phyloP scores from a whole-genome alignment of 2,888 invertebrate species.

The Carabus problematicus region DNA sequence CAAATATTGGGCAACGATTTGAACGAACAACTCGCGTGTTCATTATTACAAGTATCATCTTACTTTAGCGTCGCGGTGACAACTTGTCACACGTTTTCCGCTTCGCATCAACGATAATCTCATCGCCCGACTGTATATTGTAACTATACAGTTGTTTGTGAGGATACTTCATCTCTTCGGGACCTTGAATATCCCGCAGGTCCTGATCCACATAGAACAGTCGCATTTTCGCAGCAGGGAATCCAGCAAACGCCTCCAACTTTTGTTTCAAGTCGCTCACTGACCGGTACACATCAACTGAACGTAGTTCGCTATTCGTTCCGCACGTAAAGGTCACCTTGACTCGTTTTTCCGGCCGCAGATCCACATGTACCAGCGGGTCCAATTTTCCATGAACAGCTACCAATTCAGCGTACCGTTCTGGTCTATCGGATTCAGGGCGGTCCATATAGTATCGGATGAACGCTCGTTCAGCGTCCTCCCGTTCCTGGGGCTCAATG shows the following conservation, averaged over 20 bases:
- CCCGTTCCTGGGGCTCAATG: conserved; percentile 84
- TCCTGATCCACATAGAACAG: conserved; percentile 90
- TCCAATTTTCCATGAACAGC: conserved; percentile 88
- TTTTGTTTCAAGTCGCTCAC: conserved; percentile 83
- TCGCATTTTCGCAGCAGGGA: conserved; percentile 84
- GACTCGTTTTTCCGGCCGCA: conserved; percentile 85
- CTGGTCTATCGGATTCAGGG: conserved; percentile 81
- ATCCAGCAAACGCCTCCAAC: conserved; percentile 80
- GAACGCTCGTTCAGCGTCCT: conserved; percentile 92
- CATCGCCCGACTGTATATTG: conserved; percentile 88
- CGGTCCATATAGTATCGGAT: conserved; percentile 91
- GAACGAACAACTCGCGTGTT: conserved; percentile 6
- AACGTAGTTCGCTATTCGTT: conserved; percentile 74
- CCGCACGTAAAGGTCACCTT: conserved; percentile 86
- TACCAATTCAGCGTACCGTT: conserved; percentile 84
- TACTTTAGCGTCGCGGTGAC: conserved; percentile 33
- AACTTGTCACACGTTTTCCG: conserved; percentile 58
- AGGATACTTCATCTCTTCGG: conserved; percentile 89
- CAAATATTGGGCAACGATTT: conserved; percentile 38
- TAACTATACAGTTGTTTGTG: conserved; percentile 91
- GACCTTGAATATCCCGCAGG: conserved; percentile 73
- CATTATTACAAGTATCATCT: conserved; percentile 12
- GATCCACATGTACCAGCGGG: conserved; percentile 86
- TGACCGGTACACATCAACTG: conserved; percentile 80
- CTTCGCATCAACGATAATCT: conserved; percentile 88